Evolutionary conservation across 2,888 invertebrate genomes (phyloP).

Genomic region (Cloeon dipterum): DNA sequence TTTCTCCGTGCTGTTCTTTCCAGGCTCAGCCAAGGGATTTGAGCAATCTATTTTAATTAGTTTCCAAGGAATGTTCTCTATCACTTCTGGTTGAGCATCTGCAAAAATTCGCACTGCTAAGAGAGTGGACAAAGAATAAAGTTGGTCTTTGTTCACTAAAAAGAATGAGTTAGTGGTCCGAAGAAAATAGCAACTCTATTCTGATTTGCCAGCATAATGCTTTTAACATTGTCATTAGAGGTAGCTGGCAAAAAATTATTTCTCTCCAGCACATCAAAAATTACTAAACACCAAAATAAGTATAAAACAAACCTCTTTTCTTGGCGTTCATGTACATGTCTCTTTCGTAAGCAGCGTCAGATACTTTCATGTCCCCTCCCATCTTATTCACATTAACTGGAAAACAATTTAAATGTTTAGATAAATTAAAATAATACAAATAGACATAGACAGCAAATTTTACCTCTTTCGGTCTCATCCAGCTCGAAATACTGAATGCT

Average conservation of each 20-base stretch:
- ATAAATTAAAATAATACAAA: not conserved
- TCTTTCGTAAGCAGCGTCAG: constrained; percentile 69
- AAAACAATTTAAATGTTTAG: constrained; percentile 7
- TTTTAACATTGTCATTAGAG: no score
- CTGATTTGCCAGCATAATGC: no score
- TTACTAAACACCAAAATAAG: no score
- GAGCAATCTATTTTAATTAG: constrained; percentile 43
- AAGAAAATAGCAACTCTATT: constrained; percentile 2
- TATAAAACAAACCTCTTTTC: constrained; percentile 46
- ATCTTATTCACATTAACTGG: constrained; percentile 74
- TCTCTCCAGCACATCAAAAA: no score
- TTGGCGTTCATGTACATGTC: constrained; percentile 58
- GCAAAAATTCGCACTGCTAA: no score
- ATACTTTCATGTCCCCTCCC: constrained; percentile 76
- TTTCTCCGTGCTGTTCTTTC: constrained; percentile 65
- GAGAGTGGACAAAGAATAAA: not conserved
- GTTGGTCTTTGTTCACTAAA: not conserved
- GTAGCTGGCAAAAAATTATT: no score
- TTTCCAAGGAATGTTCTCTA: constrained; percentile 63
- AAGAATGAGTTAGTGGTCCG: not conserved
- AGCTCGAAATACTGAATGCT: constrained; percentile 77
- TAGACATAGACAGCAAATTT: constrained; percentile 4
- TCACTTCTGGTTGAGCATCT: constrained; percentile 24
- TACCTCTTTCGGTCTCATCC: constrained; percentile 72
- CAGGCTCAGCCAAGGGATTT: constrained; percentile 36